Base-by-base conservation (phyloP, 2,113 vertebrate species). In the Eulemur rufifrons region DNA sequence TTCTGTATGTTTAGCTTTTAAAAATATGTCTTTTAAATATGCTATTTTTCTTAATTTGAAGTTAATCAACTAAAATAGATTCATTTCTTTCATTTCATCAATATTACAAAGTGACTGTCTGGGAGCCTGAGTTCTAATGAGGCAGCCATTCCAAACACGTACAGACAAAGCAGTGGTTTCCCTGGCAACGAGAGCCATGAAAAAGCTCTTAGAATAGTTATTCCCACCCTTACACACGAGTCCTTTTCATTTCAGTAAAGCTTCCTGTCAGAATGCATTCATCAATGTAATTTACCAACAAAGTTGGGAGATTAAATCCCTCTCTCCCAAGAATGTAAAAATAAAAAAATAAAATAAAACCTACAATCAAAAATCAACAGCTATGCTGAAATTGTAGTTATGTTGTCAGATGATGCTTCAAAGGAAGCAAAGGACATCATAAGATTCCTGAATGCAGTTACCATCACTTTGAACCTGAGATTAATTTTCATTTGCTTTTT, bases 131-230 rank as follows among this genome's bases (percentile, higher is more conserved):
- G 95, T 98, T 97, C 98, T 99, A 98, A 98, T 97, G 98, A 98
- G 95, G 97, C 97, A 98, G 98, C 97, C 98, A 99, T 99, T 99
- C 99, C 89, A 97, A 98, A 98, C 98, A 99, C 98, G 98, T 98
- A 98, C 98, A 98, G 98, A 99, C 98, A 98, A 98, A 99, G 98
- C 98, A 59, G 98, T 98, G 98, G 99, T 99, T 99, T 98, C 99
- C 99, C 78, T 98, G 97, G 98, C 98, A 99, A 99, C 99, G 2
- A 95, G 97, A 96, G 95, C 98, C 98, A 98, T 98, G 98, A 97
- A 98, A 98, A 98, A 98, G 98, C 98, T 98, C 97, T 98, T 94
- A 95, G 96, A 98, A 97, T 98, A 93, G 97, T 98, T 98, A 98
- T 98, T 98, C 91, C 91, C 78, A 91, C 82, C 93, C 97, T 96